Evolutionary conservation across 2,113 vertebrate genomes (phyloP).

Genomic region (Menidia beryllina): DNA sequence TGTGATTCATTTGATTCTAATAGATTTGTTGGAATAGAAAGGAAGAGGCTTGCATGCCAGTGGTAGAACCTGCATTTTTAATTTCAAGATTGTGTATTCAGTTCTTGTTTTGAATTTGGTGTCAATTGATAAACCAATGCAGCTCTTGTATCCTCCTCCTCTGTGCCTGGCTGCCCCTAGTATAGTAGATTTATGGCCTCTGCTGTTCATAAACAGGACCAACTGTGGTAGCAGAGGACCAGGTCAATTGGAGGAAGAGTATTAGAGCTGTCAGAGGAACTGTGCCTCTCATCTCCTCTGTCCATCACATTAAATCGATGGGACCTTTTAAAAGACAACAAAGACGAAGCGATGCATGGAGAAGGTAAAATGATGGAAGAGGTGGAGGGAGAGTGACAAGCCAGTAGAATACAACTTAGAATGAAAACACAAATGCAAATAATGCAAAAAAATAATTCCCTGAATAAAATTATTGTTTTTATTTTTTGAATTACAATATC

Average conservation of each 20-base stretch:
- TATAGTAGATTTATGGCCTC: conserved; percentile 48
- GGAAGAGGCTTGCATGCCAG: not conserved
- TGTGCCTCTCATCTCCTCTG: conserved; percentile 44
- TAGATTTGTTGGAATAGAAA: not conserved
- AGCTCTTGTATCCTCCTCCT: conserved; percentile 1
- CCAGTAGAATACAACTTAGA: not conserved
- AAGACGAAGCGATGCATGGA: conserved; percentile 7
- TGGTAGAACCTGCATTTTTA: not conserved
- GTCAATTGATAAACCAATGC: not conserved
- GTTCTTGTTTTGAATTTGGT: not conserved
- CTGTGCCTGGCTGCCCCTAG: conserved; percentile 16
- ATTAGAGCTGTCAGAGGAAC: conserved; percentile 53
- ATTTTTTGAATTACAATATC: not conserved
- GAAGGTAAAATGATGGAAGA: conserved; percentile 33
- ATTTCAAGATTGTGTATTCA: not conserved
- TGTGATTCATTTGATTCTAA: not conserved
- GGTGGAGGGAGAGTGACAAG: conserved; percentile 5
- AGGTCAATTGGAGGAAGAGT: conserved; percentile 55
- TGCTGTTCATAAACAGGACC: conserved; percentile 53
- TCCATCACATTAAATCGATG: conserved; percentile 50
- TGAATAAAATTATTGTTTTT: not conserved
- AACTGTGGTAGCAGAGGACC: conserved; percentile 47
- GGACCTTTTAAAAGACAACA: conserved; percentile 46
- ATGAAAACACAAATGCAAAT: not conserved
- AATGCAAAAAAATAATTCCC: not conserved